Base-by-base conservation (phyloP, 2,113 vertebrate genomes). In the Platanista minor region DNA sequence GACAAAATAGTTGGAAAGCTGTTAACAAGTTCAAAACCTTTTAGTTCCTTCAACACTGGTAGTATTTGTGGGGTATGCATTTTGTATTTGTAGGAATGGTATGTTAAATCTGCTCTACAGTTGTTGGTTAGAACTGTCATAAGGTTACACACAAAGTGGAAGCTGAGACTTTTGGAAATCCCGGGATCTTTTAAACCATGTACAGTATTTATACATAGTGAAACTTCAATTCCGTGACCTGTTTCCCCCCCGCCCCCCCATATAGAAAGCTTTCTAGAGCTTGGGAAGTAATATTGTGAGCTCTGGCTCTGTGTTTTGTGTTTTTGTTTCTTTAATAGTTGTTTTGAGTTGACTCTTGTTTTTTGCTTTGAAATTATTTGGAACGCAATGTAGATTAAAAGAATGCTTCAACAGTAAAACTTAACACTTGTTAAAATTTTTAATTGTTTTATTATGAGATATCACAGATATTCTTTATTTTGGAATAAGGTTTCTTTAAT, bases 171-270 rank as follows among this genome's bases (percentile, higher is more conserved):
- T 96, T 64, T 87, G 94, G 94, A 97, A 97, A 97, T 92, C 71
- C 84, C 1, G 1, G 69, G 27, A 93, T 96, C 91, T 96, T 96
- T 94, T 94, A 81, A 94, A 86, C 15, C 49, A 39, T 64, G 31
- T 41, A 27, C 31, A 46, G 14, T 96, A 36, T 96, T 97, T 97
- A 78, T 96, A 97, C 96, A 95, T 77, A 96, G 43, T 95, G 95
- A 96, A 94, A 97, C 72, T 93, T 94, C 14, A 66, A 95, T 94
- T 97, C 78, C 66, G n/a, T 75, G 52, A 83, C 43, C 62, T 77
- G 25, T 81, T 85, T 49, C 29, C 23, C 49, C 59, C 7, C 25
- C 8, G 7, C 13, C 8, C 91, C 61, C 67, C 85, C 9, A 61
- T 27, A 12, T n/a, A 87, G 64, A 95, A 95, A 83, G 74, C 46